phyloP scores from a whole-genome alignment of 1,140 invertebrate species.

The Aporrectodea caliginosa region DNA sequence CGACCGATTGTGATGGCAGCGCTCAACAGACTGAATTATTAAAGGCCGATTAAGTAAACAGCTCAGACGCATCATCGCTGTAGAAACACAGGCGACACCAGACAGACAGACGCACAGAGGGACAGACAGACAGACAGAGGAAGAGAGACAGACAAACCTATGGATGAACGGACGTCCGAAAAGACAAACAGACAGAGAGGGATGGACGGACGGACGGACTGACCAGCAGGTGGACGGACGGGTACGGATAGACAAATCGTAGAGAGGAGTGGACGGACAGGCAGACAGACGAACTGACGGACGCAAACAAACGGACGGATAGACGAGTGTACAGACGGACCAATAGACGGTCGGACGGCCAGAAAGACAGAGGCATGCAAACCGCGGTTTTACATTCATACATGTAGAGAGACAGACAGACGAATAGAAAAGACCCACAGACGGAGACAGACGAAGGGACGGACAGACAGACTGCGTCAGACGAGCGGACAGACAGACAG shows the following conservation, averaged over 20 bases:
- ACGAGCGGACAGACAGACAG: neutral
- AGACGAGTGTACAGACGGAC: neutral
- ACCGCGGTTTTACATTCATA: neutral
- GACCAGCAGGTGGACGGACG: no score
- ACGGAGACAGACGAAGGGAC: neutral
- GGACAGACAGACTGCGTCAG: neutral
- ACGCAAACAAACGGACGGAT: neutral
- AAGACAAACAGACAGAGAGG: no score
- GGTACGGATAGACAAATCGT: neutral
- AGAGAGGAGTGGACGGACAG: neutral
- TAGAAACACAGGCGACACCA: no score
- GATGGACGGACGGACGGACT: no score
- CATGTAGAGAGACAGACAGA: neutral
- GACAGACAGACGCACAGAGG: no score
- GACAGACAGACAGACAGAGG: no score
- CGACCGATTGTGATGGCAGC: no score
- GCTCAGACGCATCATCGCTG: no score
- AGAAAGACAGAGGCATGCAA: neutral
- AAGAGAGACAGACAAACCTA: no score
- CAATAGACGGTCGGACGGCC: neutral
- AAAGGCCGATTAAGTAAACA: no score
- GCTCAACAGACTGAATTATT: no score
- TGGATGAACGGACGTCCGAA: no score
- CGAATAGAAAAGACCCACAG: neutral
- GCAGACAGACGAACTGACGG: neutral